Conservation (phyloP, 2,888 invertebrate genomes). For the Eupithecia subfuscata region DNA sequence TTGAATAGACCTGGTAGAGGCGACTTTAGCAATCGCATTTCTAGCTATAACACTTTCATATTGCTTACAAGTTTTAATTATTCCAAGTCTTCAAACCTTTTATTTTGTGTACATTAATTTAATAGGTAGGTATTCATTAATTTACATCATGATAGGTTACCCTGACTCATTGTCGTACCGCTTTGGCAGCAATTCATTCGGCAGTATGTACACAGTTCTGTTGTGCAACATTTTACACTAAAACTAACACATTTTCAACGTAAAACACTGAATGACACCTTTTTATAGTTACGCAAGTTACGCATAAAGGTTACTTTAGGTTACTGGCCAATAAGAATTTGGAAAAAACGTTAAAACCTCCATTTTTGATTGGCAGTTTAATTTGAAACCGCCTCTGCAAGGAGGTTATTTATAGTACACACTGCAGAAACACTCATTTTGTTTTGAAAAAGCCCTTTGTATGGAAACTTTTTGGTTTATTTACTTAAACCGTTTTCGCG, state of each 20-base stretch:
- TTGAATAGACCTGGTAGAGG: not conserved
- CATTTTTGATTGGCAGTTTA: slow-evolving; percentile 2
- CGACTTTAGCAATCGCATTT: not conserved
- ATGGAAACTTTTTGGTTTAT: slow-evolving; percentile 8
- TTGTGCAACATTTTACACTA: slow-evolving; percentile 72
- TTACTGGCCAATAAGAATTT: slow-evolving; percentile 20
- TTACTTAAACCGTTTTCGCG: slow-evolving; percentile 53
- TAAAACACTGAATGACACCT: not conserved
- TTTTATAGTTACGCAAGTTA: not conserved
- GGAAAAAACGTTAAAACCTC: slow-evolving; percentile 29
- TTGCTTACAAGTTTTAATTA: not conserved
- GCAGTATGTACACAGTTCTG: slow-evolving; percentile 78
- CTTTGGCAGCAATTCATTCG: slow-evolving; percentile 78
- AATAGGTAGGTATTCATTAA: not conserved
- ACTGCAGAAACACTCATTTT: slow-evolving; percentile 7
- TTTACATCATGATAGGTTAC: slow-evolving; percentile 54
- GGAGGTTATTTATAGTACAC: not conserved
- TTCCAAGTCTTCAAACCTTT: not conserved
- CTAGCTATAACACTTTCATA: not conserved
- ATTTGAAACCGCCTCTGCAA: not conserved
- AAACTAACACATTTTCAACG: slow-evolving; percentile 23
- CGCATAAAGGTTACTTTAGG: slow-evolving; percentile 7
- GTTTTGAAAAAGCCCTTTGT: not conserved
- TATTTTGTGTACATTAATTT: not conserved
- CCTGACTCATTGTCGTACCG: slow-evolving; percentile 73